These are phyloP conservation scores for Brachylomia viminalis DNA, from an alignment of 2,888 invertebrate genomes.

Conservation along the genomic window DNA sequence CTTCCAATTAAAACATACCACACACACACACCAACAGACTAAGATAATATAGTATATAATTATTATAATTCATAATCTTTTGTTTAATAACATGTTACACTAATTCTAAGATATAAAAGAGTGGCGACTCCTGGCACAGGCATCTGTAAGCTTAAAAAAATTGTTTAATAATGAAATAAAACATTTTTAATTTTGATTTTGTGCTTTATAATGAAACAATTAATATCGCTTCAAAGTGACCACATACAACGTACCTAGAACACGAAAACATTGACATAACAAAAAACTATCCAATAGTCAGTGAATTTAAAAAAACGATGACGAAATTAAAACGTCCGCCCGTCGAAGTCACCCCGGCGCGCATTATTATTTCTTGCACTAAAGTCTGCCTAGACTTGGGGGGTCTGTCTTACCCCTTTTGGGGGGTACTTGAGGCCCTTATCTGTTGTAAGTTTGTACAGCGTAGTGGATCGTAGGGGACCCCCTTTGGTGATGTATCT, in stretches of 20 bases:
- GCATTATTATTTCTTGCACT: constrained; percentile 88
- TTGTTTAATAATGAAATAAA: too few species aligned
- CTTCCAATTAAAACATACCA: too few species aligned
- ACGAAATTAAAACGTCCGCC: constrained; percentile 65
- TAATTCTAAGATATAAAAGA: too few species aligned
- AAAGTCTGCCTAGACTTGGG: constrained; percentile 86
- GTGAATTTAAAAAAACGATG: constrained; percentile 63
- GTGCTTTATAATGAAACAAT: background rate
- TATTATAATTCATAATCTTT: too few species aligned
- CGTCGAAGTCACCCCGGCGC: constrained; percentile 76
- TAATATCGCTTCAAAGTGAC: background rate
- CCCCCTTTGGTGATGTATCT: constrained; percentile 88
- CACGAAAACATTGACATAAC: background rate
- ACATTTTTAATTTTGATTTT: too few species aligned
- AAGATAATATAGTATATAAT: too few species aligned
- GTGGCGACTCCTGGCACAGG: too few species aligned
- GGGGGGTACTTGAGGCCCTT: constrained; percentile 89
- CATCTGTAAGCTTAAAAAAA: too few species aligned
- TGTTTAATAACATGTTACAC: too few species aligned
- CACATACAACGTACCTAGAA: background rate
- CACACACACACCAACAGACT: too few species aligned
- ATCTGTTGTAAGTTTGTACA: constrained; percentile 90
- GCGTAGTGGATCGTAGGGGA: constrained; percentile 89
- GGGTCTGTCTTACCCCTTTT: constrained; percentile 89
- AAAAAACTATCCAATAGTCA: constrained; percentile 11